A percentile compares a stretch with the other conserved stretches of the same genome.
phyloP scores from a whole-genome alignment of 2,113 vertebrate genomes.

The Antechinus flavipes region DNA sequence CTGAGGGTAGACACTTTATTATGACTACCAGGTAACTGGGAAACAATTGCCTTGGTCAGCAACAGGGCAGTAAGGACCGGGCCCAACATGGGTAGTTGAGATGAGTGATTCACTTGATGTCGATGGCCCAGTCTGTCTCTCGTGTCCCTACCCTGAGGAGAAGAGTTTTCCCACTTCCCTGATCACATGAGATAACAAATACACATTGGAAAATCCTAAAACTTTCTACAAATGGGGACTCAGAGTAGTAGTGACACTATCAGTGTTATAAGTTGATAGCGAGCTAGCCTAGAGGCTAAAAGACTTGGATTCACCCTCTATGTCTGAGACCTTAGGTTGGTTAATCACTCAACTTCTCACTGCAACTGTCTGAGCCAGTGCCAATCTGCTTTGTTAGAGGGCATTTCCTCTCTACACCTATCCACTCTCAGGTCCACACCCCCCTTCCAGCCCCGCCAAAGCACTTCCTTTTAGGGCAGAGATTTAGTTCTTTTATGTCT shows the following conservation, averaged over 20 bases:
- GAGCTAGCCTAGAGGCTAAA: not conserved
- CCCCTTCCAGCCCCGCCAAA: not conserved
- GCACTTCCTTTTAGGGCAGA: not conserved
- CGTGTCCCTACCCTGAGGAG: not conserved
- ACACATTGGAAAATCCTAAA: not conserved
- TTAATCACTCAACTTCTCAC: not conserved
- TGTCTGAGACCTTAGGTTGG: not conserved
- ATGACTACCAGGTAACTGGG: slow-evolving; percentile 72
- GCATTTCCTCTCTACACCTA: not conserved
- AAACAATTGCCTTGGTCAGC: slow-evolving; percentile 72
- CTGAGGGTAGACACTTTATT: slow-evolving; percentile 73
- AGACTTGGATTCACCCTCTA: not conserved
- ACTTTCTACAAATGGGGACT: not conserved
- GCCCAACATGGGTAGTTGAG: slow-evolving; percentile 18
- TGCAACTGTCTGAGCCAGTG: not conserved
- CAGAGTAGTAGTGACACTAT: not conserved
- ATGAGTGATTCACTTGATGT: slow-evolving; percentile 58
- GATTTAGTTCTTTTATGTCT: not conserved
- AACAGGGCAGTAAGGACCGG: slow-evolving; percentile 64
- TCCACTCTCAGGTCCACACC: not conserved
- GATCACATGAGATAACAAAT: not conserved
- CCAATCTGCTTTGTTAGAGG: not conserved
- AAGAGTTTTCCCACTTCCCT: not conserved
- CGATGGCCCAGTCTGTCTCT: slow-evolving; percentile 26
- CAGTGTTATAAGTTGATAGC: not conserved